Percentiles rank a stretch among this genome's conserved stretches.
Conservation (phyloP, 2,797 vertebrate species). For the Bradypus variegatus region DNA sequence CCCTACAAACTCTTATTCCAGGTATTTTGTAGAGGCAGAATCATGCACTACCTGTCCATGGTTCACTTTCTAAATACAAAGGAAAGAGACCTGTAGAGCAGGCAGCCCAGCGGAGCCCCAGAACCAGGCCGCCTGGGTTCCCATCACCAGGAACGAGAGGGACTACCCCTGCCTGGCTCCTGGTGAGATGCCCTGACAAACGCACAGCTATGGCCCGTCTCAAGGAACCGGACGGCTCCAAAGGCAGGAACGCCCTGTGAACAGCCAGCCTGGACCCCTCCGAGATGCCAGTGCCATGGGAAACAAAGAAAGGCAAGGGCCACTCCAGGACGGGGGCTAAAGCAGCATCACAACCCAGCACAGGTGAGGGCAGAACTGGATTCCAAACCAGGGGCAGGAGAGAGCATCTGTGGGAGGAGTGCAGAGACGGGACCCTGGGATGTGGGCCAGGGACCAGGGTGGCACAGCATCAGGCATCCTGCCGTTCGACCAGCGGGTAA, state of each 20-base stretch:
- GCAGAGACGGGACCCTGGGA: too few species aligned
- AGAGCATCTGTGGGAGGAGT: too few species aligned
- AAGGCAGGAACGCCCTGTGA: too few species aligned
- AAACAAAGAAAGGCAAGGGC: not conserved
- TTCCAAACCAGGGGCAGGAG: not conserved
- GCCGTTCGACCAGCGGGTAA: too few species aligned
- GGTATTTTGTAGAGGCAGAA: too few species aligned
- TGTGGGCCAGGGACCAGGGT: too few species aligned
- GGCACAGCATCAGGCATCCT: not conserved
- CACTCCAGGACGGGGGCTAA: too few species aligned
- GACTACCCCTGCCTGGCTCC: not conserved
- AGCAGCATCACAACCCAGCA: not conserved
- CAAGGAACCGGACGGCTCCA: not conserved
- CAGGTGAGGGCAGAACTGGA: too few species aligned
- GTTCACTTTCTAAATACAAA: not conserved
- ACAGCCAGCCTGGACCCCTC: not conserved
- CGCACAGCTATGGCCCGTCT: not conserved
- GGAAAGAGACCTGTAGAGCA: not conserved
- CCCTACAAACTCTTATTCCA: too few species aligned
- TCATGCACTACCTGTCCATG: too few species aligned
- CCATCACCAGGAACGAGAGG: not conserved
- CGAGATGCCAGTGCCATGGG: too few species aligned
- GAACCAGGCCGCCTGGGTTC: not conserved
- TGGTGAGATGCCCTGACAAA: fast-evolving
- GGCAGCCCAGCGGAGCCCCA: not conserved